These are phyloP conservation scores for Oophaga sylvatica DNA, from an alignment of 2,797 vertebrate species.

Conservation along the genomic window DNA sequence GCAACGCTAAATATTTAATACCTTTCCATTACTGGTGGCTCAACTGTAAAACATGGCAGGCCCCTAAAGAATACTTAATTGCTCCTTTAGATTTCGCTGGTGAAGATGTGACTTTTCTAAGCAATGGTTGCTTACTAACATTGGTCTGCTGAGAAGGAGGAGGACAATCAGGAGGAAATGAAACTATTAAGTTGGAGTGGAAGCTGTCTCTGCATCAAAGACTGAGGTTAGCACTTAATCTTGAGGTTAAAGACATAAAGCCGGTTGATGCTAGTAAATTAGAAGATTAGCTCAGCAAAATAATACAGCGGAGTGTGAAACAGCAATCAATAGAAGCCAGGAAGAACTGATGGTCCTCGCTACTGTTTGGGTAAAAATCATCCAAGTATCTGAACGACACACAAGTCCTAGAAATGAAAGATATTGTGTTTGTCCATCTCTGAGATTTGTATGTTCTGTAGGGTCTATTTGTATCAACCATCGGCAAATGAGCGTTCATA, in stretches of 20 bases:
- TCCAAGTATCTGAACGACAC: not conserved
- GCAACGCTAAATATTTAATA: slow-evolving; percentile 53
- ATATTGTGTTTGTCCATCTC: not conserved
- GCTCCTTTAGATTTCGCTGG: slow-evolving; percentile 15
- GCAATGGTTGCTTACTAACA: slow-evolving; percentile 40
- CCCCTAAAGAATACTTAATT: slow-evolving; percentile 49
- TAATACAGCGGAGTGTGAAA: not conserved
- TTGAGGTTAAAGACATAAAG: slow-evolving; percentile 35
- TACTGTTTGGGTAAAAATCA: not conserved
- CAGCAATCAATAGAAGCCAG: not conserved
- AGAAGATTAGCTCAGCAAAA: slow-evolving; percentile 5
- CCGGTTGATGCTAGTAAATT: slow-evolving; percentile 23
- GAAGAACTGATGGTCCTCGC: slow-evolving; percentile 2
- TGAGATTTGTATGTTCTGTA: not conserved
- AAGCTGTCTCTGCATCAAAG: slow-evolving; percentile 41
- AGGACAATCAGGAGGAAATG: slow-evolving; percentile 37
- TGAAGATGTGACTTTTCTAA: slow-evolving; percentile 36
- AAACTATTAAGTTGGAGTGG: slow-evolving; percentile 19
- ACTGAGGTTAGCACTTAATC: slow-evolving; percentile 39
- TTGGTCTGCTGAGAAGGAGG: not conserved
- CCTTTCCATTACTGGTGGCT: slow-evolving; percentile 44
- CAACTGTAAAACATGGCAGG: slow-evolving; percentile 17
- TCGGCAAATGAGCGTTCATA: no score
- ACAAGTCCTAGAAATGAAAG: not conserved
- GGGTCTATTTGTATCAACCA: no score